Base-by-base conservation (phyloP, 2,888 invertebrate genomes). In the Eudemis profundana region DNA sequence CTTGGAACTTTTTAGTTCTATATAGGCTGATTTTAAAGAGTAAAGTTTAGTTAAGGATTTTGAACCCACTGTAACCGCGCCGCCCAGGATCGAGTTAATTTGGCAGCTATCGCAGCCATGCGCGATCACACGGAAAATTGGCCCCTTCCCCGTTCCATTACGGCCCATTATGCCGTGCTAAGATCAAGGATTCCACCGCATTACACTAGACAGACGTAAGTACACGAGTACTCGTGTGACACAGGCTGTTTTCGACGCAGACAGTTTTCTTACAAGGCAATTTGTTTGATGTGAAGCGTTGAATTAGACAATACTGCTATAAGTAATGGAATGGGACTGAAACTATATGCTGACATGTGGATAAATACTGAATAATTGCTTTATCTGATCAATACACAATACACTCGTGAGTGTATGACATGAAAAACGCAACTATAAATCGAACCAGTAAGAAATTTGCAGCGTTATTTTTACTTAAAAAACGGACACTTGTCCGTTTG, bases 81-180 rank as follows among this genome's bases (percentile, higher is more conserved):
- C 80, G 56, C 66, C 64, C 73, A 71, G 80, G 84, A 64, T 64
- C 57, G 42, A 64, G 89, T 89, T 90, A 89, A 89, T 89, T 89
- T 87, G 84, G 84, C 74, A 81, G 84, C 83, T 86, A 86, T 84
- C 85, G 81, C 74, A 75, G 77, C 77, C 78, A 77, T 74, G 77
- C 75, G 87, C 86, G 85, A 83, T 87, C 86, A 81, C 79, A 89
- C 85, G 87, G 87, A 89, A 90, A 90, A 90, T 90, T 90, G 89
- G 83, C 77, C 86, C 85, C 84, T 83, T 77, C 81, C 61, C 83
- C 79, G 85, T 88, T 85, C 79, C 85, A 89, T 89, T 89, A 89
- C 82, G 87, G 82, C 80, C 84, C 82, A 89, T 88, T 85, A 88
- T 89, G 81, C 85, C 84, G 73, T 85, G 85, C 78, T 77, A 44